Base-by-base conservation (phyloP, 2,113 vertebrate species). In the Zapornia atra region DNA sequence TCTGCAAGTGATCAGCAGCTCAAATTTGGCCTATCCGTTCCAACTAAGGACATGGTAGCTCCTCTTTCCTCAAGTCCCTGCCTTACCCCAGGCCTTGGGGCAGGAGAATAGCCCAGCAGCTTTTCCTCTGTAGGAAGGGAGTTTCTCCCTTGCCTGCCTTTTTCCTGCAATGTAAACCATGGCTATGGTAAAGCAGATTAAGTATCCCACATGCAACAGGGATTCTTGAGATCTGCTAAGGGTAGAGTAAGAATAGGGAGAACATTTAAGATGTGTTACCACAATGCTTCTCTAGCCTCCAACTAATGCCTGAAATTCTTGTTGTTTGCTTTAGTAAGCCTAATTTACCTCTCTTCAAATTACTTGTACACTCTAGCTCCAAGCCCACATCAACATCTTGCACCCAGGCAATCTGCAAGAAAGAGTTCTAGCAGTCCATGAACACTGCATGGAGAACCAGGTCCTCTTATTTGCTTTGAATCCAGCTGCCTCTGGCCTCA, bases 1-100 rank as follows among this genome's bases (percentile, higher is more conserved):
- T 53, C 51, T 50, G 51, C 2, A 5, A 54, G 24, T 36, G 21
- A 10, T 53, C 46, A 82, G 54, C 56, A n/a, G 6, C 44, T 77
- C 72, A 86, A 6, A 69, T 63, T 40, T 72, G 33, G 48, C 71
- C 48, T 20, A 42, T 25, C 34, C 56, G 22, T 38, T 76, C 48
- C 71, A 86, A 7, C 13, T 21, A 40, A 60, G 18, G 26, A 17
- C 17, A 6, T 54, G 31, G 21, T 72, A 19, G 31, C 10, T 40
- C 26, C 26, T 20, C 17, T 72, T 68, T 80, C 21, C 28, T 9
- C 54, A 22, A 2, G 14, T 8, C 14, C 6, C 7, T 53, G n/a
- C 14, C n/a, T 34, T 40, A 33, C 11, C 8, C 40, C 0, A 0
- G 16, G 3, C 53, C 19, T 42, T 28, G 21, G 19, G 63, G 36